phyloP scores from a whole-genome alignment of 1,140 invertebrate species.

The Cyclina sinensis region DNA sequence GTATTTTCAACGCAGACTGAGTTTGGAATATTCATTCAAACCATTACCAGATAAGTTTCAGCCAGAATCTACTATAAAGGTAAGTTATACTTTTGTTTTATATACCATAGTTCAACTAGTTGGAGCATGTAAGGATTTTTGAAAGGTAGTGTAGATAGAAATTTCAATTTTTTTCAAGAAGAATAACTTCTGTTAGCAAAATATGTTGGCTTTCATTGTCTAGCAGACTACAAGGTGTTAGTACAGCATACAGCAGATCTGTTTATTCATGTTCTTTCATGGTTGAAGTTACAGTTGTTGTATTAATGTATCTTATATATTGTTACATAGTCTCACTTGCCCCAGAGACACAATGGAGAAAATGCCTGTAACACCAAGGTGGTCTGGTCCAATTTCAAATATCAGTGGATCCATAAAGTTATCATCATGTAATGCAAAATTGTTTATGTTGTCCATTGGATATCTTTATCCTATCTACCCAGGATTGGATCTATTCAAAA shows the following conservation, averaged over 20 bases:
- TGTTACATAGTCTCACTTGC: no score
- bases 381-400: not conserved
- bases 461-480: conserved; percentile 36
- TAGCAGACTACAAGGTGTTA: no score
- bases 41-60: conserved; percentile 48
- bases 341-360: not conserved
- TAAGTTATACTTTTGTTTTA: not conserved
- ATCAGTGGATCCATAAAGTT: not conserved
- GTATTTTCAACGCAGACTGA: conserved; percentile 59
- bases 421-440: conserved; percentile 29
- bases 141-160: no score
- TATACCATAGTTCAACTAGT: not conserved
- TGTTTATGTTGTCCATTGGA: not conserved
- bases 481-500: conserved; percentile 32
- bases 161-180: no score
- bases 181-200: no score
- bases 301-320: no score
- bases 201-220: no score
- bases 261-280: no score
- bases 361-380: not conserved
- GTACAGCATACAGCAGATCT: no score
- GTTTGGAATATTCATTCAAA: conserved; percentile 39
- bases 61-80: conserved; percentile 21
- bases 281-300: no score
- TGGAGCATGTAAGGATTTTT: no score